These are phyloP conservation scores for Cairina moschata DNA, from an alignment of 2,113 vertebrate species.

Conservation along the genomic window DNA sequence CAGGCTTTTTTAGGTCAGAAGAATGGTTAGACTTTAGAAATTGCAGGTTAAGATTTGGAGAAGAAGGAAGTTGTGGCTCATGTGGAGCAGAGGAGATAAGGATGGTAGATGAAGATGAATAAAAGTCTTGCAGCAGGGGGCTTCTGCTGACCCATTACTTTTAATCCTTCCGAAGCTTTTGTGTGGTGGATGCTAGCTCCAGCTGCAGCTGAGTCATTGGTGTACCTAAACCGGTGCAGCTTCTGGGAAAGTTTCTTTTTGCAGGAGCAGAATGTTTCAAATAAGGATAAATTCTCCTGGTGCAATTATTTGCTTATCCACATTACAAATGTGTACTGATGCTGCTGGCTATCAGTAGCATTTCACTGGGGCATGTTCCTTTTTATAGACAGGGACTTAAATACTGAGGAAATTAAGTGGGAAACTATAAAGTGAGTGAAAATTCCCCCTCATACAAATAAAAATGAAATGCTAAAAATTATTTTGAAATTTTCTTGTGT, in stretches of 20 bases:
- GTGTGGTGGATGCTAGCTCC: neutral
- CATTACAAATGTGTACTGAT: neutral
- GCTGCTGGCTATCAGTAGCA: neutral
- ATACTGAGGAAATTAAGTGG: neutral
- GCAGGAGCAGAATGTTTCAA: neutral
- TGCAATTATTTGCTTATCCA: neutral
- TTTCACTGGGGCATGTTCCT: neutral
- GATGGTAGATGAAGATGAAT: slow-evolving; percentile 15
- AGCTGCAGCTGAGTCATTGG: neutral
- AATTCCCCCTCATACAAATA: neutral
- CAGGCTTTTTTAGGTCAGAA: slow-evolving; percentile 35
- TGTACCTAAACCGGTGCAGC: neutral
- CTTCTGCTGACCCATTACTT: slow-evolving; percentile 6
- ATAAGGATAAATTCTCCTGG: neutral
- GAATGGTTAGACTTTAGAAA: slow-evolving; percentile 38
- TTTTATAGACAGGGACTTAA: neutral
- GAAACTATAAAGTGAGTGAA: neutral
- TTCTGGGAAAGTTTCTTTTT: neutral
- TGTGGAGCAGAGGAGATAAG: slow-evolving; percentile 20
- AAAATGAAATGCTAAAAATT: neutral
- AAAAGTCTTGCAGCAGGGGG: neutral
- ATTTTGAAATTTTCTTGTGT: neutral
- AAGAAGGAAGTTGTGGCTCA: slow-evolving; percentile 9
- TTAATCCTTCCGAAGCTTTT: neutral
- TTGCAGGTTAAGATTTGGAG: neutral